Evolutionary conservation across 2,113 vertebrate genomes (phyloP), one percentile per base, ranked within the genome.

Genomic region (Petaurus breviceps): DNA sequence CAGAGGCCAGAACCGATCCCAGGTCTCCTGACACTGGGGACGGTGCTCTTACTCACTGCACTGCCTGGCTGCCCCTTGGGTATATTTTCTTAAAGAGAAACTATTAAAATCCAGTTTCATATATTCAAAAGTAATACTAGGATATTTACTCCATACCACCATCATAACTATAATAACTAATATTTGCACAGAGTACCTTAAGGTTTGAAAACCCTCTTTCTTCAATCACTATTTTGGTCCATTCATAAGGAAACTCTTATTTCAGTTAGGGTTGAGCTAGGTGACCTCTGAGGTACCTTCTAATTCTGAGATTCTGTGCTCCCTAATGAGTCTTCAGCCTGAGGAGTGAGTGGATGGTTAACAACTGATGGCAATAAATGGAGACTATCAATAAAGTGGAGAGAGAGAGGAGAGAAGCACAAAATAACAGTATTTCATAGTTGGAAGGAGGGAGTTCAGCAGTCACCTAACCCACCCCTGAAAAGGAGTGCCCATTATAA

Each of bases 281-380:
- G 10, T 28, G 19, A 1, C 61, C 89, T 55, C 54, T 10, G 0
- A 19, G 47, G 46, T 14, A 50, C 31, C 6, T 7, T 28, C 25
- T 37, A 23, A 9, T 0, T 3, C 5, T 31, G 24, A 46, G 49
- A 47, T 23, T 25, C 54, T 47, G 0, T 9, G 19, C 12, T 8
- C 51, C 43, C 14, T 77, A 77, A 77, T 77, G 37, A 77, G 37
- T 43, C 68, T 77, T 77, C 19, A 77, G 68, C 5, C 68, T 77
- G 37, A 77, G 9, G 68, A 77, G 68, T 68, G 31, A 77, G 19
- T 22, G 19, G n/a, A 77, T 77, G 7, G 68, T 43, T 14, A 43
- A 43, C 68, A 77, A 77, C 5, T 77, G 37, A n/a, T 77, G 31
- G 12, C 16, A 43, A 16, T 77, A 43, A 77, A 77, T n/a, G 37